Evolutionary conservation across 2,888 invertebrate species (phyloP), one percentile per base, ranked within the genome.

Genomic region (Elegia similella): DNA sequence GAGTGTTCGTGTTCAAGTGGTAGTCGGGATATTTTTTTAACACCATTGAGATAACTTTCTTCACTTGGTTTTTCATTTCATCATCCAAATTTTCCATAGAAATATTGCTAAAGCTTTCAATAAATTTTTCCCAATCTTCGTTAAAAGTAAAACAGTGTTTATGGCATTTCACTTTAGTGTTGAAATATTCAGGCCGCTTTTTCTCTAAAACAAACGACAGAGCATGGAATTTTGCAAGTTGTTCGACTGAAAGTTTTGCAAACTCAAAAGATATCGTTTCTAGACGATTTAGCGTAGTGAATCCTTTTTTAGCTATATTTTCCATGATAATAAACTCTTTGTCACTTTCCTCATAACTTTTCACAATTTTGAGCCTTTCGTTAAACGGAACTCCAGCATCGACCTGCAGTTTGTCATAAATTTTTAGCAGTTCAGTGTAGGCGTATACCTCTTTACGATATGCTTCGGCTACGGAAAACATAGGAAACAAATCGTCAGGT

Each of bases 211-310:
- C 69, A 50, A 73, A 73, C 2, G 72, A 69, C 12, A 79, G 50
- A 0, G 62, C 69, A 44, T 79, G 77, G 16, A 75, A 66, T 59
- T 65, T 74, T 0, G 74, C 75, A 1, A 78, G 57, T 54, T 76
- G 64, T 44, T 67, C 62, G 0, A 76, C 32, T 2, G 74, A 59
- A 8, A 65, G 12, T 57, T 73, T 63, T 0, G 73, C 70, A 54
- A 73, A 76, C 38, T 72, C 58, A 8, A 75, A 52, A 1, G 76
- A 58, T 38, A 69, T 59, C 0, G 66, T 56, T 15, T 73, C 66
- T 56, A 68, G 63, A 58, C 73, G 67, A 30, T 66, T 42, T 0
- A 60, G 29, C 0, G 72, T 70, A 13, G 56, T 65, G 50, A 65
- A 82, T 2, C 76, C 78, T 52, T 70, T 72, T 54, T 61, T 68